Conservation (phyloP, 1,140 invertebrate species). For the Alviniconcha marisindica region DNA sequence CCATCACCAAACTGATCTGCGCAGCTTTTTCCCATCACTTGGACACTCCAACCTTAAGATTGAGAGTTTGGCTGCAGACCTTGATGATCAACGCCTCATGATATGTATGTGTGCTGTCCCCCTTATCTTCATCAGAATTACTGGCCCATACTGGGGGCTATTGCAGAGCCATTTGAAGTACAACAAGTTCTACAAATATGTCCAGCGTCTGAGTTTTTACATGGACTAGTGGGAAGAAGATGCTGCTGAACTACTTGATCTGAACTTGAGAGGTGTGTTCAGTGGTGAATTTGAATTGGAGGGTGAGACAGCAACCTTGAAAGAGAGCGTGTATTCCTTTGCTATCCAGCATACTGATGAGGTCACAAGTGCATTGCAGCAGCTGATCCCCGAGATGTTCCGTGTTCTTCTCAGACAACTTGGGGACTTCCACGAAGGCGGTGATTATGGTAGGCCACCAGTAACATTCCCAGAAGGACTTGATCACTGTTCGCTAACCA, state of each 20-base stretch:
- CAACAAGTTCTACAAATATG: not conserved
- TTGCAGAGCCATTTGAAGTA: not conserved
- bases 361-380: not conserved
- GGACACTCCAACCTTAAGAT: not conserved
- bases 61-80: not conserved
- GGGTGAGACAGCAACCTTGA: not conserved
- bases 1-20: too few relatives aligned
- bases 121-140: not conserved
- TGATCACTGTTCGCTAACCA: not conserved
- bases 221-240: too few relatives aligned
- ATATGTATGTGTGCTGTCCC: not conserved
- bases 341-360: not conserved
- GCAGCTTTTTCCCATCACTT: not conserved
- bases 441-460: not conserved
- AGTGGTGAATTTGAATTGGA: too few relatives aligned
- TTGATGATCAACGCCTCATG: not conserved
- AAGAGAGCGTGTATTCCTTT: not conserved
- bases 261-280: too few relatives aligned
- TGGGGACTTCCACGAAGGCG: not conserved
- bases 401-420: not conserved
- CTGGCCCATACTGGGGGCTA: not conserved
- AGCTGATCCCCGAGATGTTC: not conserved
- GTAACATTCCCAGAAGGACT: not conserved
- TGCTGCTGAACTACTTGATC: too few relatives aligned
- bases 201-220: not conserved